A percentile compares a stretch with the other conserved stretches of the same genome.
Conservation (phyloP, 2,113 vertebrate species). For the Syngnathus typhle region DNA sequence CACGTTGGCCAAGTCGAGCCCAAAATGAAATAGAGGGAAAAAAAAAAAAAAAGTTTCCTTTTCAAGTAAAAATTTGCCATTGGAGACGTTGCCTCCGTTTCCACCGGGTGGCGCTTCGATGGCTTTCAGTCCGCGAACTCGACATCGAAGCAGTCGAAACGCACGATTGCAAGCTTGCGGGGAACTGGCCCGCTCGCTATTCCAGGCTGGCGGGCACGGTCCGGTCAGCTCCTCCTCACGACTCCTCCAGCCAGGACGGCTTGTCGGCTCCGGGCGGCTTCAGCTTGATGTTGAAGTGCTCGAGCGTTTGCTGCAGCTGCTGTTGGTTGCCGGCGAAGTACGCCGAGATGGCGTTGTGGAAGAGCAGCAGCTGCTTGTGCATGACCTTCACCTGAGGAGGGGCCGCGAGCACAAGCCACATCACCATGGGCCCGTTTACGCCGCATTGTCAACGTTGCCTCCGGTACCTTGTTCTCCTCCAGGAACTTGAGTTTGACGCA, state of each 20-base stretch:
- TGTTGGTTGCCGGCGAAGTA: constrained; percentile 98
- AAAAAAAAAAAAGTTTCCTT: not conserved
- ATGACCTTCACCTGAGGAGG: constrained; percentile 90
- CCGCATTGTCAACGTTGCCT: not conserved
- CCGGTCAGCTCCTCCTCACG: constrained; percentile 62
- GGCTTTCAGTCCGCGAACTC: not conserved
- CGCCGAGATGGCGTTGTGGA: constrained; percentile 94
- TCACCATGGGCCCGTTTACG: too few relatives aligned
- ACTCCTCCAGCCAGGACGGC: constrained; percentile 98
- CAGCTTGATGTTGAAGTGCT: constrained; percentile 94
- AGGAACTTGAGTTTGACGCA: constrained; percentile 94
- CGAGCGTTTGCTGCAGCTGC: constrained; percentile 92
- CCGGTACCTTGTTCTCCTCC: constrained; percentile 91
- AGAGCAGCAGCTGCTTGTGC: constrained; percentile 97
- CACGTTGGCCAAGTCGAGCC: not conserved
- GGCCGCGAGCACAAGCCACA: not conserved
- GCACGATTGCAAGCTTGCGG: not conserved
- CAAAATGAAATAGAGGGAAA: too few relatives aligned
- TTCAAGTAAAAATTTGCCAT: not conserved
- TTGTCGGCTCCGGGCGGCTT: constrained; percentile 85
- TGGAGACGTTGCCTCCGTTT: not conserved
- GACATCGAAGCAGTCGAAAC: not conserved
- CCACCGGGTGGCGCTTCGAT: not conserved
- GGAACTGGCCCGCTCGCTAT: constrained; percentile 11
- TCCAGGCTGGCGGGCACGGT: not conserved